Evolutionary conservation across 1,140 invertebrate species (phyloP).

Genomic region (Gryllus bimaculatus): DNA sequence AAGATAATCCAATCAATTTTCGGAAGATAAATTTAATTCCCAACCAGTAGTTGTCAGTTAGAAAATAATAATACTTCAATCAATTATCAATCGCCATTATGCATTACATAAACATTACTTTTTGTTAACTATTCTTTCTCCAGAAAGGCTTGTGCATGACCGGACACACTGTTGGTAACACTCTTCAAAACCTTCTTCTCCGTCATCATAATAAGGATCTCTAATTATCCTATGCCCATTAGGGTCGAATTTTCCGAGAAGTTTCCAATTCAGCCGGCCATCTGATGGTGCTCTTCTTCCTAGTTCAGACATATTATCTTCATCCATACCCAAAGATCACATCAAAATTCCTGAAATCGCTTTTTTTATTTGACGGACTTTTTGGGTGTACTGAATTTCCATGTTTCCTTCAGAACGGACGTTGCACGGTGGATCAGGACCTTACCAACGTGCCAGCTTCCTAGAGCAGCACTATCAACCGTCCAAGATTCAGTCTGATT

Average conservation of each 20-base stretch:
- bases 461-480: constrained; percentile 81
- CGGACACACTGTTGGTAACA: constrained; percentile 60
- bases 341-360: constrained; percentile 70
- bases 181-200: constrained; percentile 55
- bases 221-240: constrained; percentile 65
- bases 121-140: constrained; percentile 27
- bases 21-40: too few relatives aligned
- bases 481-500: constrained; percentile 57
- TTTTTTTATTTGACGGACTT: constrained; percentile 57
- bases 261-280: constrained; percentile 58
- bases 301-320: constrained; percentile 64
- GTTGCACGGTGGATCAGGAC: constrained; percentile 68
- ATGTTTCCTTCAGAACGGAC: constrained; percentile 57
- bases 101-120: neutral
- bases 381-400: constrained; percentile 61
- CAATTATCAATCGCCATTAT: too few relatives aligned
- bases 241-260: constrained; percentile 76
- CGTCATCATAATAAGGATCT: constrained; percentile 76
- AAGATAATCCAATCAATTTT: too few relatives aligned
- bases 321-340: constrained; percentile 89
- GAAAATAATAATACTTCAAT: too few relatives aligned
- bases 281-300: constrained; percentile 48
- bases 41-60: too few relatives aligned
- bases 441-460: constrained; percentile 75
- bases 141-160: constrained; percentile 55